Percentiles rank a stretch among this genome's conserved stretches.
Conservation (phyloP, 2,888 invertebrate species). For the Hyposoter didymator region DNA sequence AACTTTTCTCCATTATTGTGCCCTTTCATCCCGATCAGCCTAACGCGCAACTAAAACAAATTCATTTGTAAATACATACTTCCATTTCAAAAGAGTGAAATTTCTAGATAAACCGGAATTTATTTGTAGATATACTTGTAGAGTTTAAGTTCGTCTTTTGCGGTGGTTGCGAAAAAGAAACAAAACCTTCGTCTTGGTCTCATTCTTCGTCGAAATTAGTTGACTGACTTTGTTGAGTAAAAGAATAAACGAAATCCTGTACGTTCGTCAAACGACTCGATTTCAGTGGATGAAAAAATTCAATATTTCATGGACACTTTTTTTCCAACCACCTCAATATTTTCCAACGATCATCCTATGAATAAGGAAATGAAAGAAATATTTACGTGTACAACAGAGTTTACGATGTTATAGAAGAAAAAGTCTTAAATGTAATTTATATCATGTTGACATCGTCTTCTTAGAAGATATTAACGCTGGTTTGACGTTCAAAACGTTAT, state of each 20-base stretch:
- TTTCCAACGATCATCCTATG: conserved; percentile 61
- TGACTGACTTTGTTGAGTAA: background rate
- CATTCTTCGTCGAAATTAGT: background rate
- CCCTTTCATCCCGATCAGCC: conserved; percentile 6
- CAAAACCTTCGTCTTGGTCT: background rate
- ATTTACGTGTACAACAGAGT: conserved; percentile 39
- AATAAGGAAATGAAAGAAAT: conserved; percentile 51
- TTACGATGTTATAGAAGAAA: conserved; percentile 31
- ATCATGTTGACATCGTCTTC: conserved; percentile 53
- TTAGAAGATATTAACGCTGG: conserved; percentile 40
- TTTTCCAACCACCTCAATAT: conserved; percentile 62
- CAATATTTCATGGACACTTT: background rate
- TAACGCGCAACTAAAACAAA: conserved; percentile 3
- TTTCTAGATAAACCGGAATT: conserved; percentile 22
- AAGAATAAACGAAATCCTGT: background rate
- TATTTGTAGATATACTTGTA: conserved; percentile 14
- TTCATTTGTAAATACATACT: conserved; percentile 52
- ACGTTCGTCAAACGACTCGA: background rate
- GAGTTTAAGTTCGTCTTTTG: conserved; percentile 9
- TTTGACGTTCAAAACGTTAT: conserved; percentile 30
- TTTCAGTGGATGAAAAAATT: background rate
- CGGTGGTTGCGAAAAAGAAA: conserved; percentile 23
- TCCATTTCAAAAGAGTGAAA: background rate
- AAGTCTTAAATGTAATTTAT: conserved; percentile 58
- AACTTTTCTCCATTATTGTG: background rate